phyloP scores from a whole-genome alignment of 1,140 invertebrate species.

The Pseudomyrmex concolor region DNA sequence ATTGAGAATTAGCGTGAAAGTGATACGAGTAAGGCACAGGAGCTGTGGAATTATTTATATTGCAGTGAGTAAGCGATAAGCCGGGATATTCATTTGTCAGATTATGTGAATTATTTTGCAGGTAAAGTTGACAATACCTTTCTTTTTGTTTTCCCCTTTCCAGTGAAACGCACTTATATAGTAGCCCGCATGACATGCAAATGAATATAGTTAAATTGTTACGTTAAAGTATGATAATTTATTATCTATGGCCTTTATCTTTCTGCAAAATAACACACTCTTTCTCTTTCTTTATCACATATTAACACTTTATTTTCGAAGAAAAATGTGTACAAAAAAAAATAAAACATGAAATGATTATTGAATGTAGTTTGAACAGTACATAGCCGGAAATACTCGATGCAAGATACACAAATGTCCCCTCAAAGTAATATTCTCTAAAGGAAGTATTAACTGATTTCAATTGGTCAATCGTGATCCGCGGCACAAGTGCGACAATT shows the following conservation, averaged over 20 bases:
- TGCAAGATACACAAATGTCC: constrained; percentile 26
- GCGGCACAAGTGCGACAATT: constrained; percentile 32
- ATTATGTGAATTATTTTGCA: not conserved
- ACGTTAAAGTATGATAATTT: not conserved
- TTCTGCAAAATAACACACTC: not conserved
- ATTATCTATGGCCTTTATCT: not conserved
- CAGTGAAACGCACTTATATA: too few relatives aligned
- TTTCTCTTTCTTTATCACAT: not conserved
- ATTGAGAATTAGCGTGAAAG: not conserved
- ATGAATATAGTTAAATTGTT: constrained; percentile 8
- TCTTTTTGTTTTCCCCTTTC: not conserved
- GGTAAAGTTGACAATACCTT: too few relatives aligned
- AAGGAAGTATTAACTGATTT: constrained; percentile 64
- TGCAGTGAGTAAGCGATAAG: constrained; percentile 9
- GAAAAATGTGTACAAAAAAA: constrained; percentile 22
- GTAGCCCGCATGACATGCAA: not conserved
- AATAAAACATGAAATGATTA: not conserved
- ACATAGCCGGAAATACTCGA: constrained; percentile 38
- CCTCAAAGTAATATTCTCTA: constrained; percentile 64
- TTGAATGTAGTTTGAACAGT: not conserved
- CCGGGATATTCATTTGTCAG: not conserved
- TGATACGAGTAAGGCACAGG: constrained; percentile 1
- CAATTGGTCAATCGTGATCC: constrained; percentile 62
- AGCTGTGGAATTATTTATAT: not conserved
- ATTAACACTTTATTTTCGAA: not conserved